A percentile compares a stretch with the other conserved stretches of the same genome.
Conservation (phyloP, 2,113 vertebrate genomes). For the Catharus fuscescens region DNA sequence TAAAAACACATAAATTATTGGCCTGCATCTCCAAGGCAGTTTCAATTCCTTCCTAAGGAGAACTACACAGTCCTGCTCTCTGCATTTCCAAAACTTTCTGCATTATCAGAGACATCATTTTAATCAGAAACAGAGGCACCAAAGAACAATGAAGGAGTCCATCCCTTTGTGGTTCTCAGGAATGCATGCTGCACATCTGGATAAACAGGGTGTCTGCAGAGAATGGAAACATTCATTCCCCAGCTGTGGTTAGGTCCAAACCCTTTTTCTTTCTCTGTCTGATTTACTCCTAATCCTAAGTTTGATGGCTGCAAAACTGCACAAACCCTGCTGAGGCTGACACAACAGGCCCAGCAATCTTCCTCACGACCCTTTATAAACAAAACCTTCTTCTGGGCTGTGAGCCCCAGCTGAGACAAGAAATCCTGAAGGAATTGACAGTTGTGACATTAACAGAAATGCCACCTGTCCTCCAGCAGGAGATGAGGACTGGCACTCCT, state of each 20-base stretch:
- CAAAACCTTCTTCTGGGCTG: background rate
- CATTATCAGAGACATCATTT: background rate
- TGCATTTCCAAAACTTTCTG: background rate
- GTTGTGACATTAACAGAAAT: background rate
- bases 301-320: background rate
- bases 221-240: conserved; percentile 24
- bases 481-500: background rate
- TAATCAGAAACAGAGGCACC: conserved; percentile 11
- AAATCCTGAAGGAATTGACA: background rate
- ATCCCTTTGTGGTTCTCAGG: conserved; percentile 10
- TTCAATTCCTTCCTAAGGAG: background rate
- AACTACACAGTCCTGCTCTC: background rate
- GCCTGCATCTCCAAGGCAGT: background rate
- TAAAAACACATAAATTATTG: background rate
- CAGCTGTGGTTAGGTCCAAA: background rate
- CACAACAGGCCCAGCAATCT: background rate
- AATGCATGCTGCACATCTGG: conserved; percentile 34
- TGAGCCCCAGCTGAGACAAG: background rate
- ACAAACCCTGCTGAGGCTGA: background rate
- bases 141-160: background rate
- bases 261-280: background rate
- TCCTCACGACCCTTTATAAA: background rate
- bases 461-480: background rate
- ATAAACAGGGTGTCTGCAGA: conserved; percentile 2
- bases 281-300: background rate